Percentiles rank a stretch among this genome's conserved stretches.
Evolutionary conservation across 2,113 vertebrate genomes (phyloP).

Genomic region (Paraplagusia blochii): DNA sequence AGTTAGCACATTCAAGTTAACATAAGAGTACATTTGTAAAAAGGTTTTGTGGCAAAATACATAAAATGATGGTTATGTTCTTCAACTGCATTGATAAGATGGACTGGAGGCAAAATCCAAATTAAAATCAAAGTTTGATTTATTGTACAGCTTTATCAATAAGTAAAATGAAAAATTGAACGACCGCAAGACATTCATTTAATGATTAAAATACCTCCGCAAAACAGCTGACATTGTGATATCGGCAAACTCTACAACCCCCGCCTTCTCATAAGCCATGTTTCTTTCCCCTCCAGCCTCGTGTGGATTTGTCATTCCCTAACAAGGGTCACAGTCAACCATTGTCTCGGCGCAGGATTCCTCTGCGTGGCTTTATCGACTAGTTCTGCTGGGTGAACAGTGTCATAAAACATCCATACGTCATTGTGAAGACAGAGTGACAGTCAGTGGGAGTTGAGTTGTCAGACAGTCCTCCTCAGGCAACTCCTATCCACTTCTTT

Average conservation of each 20-base stretch:
- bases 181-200: conserved; percentile 2
- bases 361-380: conserved; percentile 53
- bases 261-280: not conserved
- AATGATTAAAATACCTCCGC: conserved; percentile 11
- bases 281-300: conserved; percentile 10
- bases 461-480: conserved; percentile 58
- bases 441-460: conserved; percentile 63
- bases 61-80: too few species aligned
- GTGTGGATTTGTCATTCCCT: conserved; percentile 58
- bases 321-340: conserved; percentile 59
- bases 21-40: too few species aligned
- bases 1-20: too few species aligned
- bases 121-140: too few species aligned
- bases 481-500: conserved; percentile 52
- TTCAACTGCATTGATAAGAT: too few species aligned
- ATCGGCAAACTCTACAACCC: conserved; percentile 15
- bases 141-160: too few species aligned
- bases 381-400: conserved; percentile 55
- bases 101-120: too few species aligned
- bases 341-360: conserved; percentile 52
- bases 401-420: conserved; percentile 68
- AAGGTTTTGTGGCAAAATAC: too few species aligned
- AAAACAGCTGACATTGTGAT: conserved; percentile 31
- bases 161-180: too few species aligned
- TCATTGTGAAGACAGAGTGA: conserved; percentile 59